These are phyloP conservation scores for Sinella curviseta DNA, from an alignment of 1,140 invertebrate genomes.

Conservation along the genomic window DNA sequence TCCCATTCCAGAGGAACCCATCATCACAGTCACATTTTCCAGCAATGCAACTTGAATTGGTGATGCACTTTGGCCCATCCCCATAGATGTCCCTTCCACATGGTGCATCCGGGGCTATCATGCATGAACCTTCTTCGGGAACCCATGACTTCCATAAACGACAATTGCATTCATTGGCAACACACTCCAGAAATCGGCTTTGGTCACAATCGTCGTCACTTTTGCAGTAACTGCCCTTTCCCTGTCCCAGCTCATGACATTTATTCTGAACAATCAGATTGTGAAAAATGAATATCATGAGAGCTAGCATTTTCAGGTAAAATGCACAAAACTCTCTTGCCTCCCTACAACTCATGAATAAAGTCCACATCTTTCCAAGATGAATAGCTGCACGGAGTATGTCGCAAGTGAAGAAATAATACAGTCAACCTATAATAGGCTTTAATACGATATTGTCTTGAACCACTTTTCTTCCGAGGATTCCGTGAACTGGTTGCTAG, in stretches of 20 bases:
- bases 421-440: no score
- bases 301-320: not conserved
- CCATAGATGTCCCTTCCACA: not conserved
- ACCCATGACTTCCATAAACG: not conserved
- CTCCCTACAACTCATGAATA: no score
- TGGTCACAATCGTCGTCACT: not conserved
- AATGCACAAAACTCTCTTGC: no score
- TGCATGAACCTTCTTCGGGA: not conserved
- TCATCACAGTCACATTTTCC: not conserved
- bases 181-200: not conserved
- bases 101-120: not conserved
- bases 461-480: not conserved
- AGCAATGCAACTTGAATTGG: conserved; percentile 7
- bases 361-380: no score
- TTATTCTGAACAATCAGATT: not conserved
- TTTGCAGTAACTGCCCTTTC: not conserved
- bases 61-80: conserved; percentile 11
- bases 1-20: not conserved
- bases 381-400: no score
- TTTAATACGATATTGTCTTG: no score
- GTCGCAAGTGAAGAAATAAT: no score
- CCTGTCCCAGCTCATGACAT: not conserved
- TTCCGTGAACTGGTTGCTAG: not conserved
- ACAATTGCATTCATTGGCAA: not conserved
- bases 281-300: not conserved